Conservation (phyloP, 2,888 invertebrate species). For the Raillietiella orientalis region DNA sequence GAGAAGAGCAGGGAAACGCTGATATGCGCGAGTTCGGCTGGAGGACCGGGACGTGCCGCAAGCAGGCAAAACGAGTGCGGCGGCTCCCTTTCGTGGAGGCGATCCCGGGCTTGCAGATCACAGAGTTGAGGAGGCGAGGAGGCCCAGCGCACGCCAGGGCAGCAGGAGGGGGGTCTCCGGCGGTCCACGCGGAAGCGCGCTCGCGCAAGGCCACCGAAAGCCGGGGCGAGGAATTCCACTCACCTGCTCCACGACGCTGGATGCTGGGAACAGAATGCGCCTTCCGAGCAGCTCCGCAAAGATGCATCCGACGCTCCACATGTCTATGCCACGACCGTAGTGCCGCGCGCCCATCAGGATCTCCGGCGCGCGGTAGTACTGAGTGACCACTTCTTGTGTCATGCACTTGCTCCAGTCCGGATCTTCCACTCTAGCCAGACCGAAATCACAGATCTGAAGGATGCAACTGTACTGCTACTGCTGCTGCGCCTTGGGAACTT, state of each 20-base stretch:
- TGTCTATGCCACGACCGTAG: slow-evolving; percentile 84
- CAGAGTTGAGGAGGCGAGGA: too few relatives aligned
- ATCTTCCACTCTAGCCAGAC: slow-evolving; percentile 87
- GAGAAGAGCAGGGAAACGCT: too few relatives aligned
- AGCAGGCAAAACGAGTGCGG: too few relatives aligned
- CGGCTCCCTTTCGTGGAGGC: too few relatives aligned
- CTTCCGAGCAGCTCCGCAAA: slow-evolving; percentile 87
- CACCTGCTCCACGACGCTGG: slow-evolving; percentile 85
- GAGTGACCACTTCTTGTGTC: slow-evolving; percentile 99
- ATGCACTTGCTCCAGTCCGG: slow-evolving; percentile 71
- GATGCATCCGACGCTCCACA: slow-evolving; percentile 98
- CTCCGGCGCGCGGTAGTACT: slow-evolving; percentile 96
- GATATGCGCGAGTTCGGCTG: too few relatives aligned
- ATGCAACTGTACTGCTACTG: slow-evolving; percentile 1
- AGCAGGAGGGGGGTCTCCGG: too few relatives aligned
- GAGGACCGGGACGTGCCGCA: too few relatives aligned
- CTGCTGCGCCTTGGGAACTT: slow-evolving; percentile 8
- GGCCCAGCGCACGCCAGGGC: too few relatives aligned
- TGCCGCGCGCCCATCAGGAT: slow-evolving; percentile 95
- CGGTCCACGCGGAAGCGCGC: neutral
- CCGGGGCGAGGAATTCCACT: slow-evolving; percentile 8
- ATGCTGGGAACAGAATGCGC: slow-evolving; percentile 88
- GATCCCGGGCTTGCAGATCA: too few relatives aligned
- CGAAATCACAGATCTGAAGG: slow-evolving; percentile 84
- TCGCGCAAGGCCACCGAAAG: neutral